phyloP scores from a whole-genome alignment of 2,797 vertebrate species.

The Artibeus lituratus region DNA sequence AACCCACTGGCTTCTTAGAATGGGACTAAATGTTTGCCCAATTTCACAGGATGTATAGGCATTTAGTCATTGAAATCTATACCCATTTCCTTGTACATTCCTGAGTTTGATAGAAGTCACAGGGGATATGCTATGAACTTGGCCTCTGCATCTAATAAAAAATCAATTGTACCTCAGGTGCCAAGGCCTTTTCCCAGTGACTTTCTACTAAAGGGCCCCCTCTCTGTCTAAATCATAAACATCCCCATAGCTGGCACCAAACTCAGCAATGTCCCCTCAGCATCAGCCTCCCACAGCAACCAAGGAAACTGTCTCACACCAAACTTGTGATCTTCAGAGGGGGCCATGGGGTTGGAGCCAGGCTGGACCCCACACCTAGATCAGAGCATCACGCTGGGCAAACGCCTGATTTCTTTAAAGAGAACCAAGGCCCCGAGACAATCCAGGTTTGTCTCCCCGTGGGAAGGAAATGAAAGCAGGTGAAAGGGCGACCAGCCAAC shows the following conservation, averaged over 20 bases:
- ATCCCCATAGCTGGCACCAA: not conserved
- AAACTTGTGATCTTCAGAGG: not conserved
- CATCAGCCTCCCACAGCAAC: not conserved
- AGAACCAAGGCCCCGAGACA: not conserved
- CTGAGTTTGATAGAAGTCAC: slow-evolving; percentile 5
- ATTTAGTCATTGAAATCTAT: not conserved
- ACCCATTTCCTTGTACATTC: slow-evolving; percentile 9
- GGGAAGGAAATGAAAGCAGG: not conserved
- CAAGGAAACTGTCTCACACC: not conserved
- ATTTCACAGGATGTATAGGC: not conserved
- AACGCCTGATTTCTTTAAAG: not conserved
- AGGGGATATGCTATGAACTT: not conserved
- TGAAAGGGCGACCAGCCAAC: not conserved
- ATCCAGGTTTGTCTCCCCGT: not conserved
- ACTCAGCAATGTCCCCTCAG: not conserved
- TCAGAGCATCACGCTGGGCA: not conserved
- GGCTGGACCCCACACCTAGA: not conserved
- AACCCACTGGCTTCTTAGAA: not conserved
- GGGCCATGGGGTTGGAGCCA: not conserved
- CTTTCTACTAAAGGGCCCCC: not conserved
- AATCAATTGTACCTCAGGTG: not conserved
- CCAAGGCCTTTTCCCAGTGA: not conserved
- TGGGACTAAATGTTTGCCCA: not conserved
- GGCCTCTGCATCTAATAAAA: slow-evolving; percentile 29
- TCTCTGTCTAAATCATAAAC: not conserved